Percentiles rank a stretch among this genome's conserved stretches.
phyloP scores from a whole-genome alignment of 2,797 vertebrate genomes.

The Karalla daura region DNA sequence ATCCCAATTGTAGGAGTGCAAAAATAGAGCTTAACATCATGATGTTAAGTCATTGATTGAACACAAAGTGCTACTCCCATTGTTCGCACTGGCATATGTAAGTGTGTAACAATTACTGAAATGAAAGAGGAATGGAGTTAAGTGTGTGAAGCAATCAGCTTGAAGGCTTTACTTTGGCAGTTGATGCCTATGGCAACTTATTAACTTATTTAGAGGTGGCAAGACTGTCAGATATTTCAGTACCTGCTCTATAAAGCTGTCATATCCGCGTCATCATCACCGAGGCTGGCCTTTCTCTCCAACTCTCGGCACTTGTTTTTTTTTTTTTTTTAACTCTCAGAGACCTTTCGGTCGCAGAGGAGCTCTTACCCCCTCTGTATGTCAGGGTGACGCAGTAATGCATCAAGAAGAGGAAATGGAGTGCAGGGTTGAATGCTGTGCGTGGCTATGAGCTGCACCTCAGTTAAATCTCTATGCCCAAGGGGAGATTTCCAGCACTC shows the following conservation, averaged over 20 bases:
- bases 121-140: conserved; percentile 14
- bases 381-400: conserved; percentile 63
- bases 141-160: conserved; percentile 23
- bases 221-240: conserved; percentile 35
- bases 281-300: conserved; percentile 18
- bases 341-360: conserved; percentile 38
- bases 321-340: conserved; percentile 49
- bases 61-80: not conserved
- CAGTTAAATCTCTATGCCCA: conserved; percentile 60
- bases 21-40: too few relatives aligned
- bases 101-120: conserved; percentile 22
- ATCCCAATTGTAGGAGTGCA: too few relatives aligned
- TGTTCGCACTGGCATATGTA: conserved; percentile 14
- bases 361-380: conserved; percentile 48
- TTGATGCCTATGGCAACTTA: conserved; percentile 19
- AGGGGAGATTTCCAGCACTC: conserved; percentile 66
- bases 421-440: conserved; percentile 52
- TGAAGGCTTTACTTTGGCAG: conserved; percentile 41
- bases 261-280: conserved; percentile 32
- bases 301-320: conserved; percentile 43
- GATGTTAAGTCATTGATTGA: conserved; percentile 1
- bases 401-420: conserved; percentile 59
- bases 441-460: conserved; percentile 56
- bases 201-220: conserved; percentile 48
- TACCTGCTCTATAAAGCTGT: conserved; percentile 47